phyloP scores from a whole-genome alignment of 2,113 vertebrate species.

The Zonotrichia leucophrys region DNA sequence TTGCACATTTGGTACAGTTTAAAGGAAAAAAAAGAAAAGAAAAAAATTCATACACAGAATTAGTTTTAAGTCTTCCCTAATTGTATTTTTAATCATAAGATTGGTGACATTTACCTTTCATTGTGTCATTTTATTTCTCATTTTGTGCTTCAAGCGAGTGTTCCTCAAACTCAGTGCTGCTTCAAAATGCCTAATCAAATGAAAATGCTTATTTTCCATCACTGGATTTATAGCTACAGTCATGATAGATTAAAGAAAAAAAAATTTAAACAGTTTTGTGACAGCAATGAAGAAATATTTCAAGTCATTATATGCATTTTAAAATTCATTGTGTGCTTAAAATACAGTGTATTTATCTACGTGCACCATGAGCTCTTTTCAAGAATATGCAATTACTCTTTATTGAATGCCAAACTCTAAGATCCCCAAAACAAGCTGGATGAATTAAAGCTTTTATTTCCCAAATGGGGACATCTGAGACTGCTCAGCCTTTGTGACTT shows the following conservation, averaged over 20 bases:
- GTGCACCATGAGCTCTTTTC: neutral
- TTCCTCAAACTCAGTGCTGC: neutral
- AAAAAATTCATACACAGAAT: neutral
- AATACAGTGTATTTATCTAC: neutral
- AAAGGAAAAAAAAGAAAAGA: neutral
- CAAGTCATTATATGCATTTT: neutral
- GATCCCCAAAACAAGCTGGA: neutral
- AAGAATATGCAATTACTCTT: neutral
- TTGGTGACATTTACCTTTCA: constrained; percentile 25
- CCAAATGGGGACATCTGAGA: neutral
- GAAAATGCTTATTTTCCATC: neutral
- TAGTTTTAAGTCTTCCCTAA: neutral
- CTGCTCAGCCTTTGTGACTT: neutral
- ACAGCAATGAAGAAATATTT: constrained; percentile 34
- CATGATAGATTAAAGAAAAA: neutral
- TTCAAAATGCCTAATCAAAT: constrained; percentile 50
- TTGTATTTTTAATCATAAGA: constrained; percentile 44
- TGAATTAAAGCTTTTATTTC: neutral
- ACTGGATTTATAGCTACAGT: neutral
- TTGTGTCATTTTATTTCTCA: neutral
- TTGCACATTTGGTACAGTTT: neutral
- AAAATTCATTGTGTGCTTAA: neutral
- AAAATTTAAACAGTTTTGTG: neutral
- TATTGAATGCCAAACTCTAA: neutral
- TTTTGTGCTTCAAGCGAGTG: constrained; percentile 3